phyloP scores from a whole-genome alignment of 2,113 vertebrate genomes.

The Rana temporaria region DNA sequence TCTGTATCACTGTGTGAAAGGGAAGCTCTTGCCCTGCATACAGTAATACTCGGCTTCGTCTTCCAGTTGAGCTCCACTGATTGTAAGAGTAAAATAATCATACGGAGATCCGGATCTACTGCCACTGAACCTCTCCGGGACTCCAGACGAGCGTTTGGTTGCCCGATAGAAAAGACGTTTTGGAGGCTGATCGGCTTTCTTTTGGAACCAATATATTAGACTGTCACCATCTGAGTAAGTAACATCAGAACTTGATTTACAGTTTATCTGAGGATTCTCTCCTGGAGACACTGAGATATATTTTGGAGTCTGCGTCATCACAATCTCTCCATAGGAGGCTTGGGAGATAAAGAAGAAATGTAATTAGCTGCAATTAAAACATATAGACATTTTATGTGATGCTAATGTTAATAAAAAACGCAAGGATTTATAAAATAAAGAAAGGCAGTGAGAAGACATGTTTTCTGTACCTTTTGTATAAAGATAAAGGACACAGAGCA shows the following conservation, averaged over 20 bases:
- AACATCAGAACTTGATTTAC: slow-evolving; percentile 25
- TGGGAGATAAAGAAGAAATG: not conserved
- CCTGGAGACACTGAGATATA: not conserved
- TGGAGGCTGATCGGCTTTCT: not conserved
- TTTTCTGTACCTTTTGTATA: too few relatives aligned
- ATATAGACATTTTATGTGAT: too few relatives aligned
- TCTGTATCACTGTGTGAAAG: slow-evolving; percentile 1
- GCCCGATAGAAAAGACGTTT: not conserved
- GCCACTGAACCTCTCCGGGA: slow-evolving; percentile 5
- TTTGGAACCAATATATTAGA: slow-evolving; percentile 33
- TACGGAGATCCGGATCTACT: not conserved
- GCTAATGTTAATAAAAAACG: too few relatives aligned
- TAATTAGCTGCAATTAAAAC: too few relatives aligned
- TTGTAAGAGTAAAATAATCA: too few relatives aligned
- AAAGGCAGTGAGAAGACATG: too few relatives aligned
- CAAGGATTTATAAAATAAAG: too few relatives aligned
- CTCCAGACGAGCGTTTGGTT: not conserved
- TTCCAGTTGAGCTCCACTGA: too few relatives aligned
- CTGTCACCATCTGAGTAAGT: not conserved
- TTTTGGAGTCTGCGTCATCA: slow-evolving; percentile 52
- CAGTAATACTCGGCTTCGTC: too few relatives aligned
- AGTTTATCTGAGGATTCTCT: slow-evolving; percentile 2
- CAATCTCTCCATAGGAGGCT: not conserved
- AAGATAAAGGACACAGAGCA: too few relatives aligned
- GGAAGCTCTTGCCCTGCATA: not conserved